A percentile compares a stretch with the other conserved stretches of the same genome.
Evolutionary conservation across 2,113 vertebrate genomes (phyloP).

Genomic region (Vireo altiloquus): DNA sequence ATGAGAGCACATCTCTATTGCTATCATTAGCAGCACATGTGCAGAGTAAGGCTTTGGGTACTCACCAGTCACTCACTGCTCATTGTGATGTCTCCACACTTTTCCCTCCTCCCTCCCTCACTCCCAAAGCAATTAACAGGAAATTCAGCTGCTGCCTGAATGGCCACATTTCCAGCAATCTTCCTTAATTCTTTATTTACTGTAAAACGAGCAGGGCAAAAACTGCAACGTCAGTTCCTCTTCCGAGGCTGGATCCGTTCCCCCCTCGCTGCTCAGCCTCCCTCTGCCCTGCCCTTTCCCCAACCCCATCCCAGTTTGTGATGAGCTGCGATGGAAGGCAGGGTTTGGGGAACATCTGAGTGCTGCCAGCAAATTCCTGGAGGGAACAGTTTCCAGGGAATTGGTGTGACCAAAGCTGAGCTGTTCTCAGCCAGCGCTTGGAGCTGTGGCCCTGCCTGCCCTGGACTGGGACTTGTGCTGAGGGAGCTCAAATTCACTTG

Average conservation of each 20-base stretch:
- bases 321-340: not conserved
- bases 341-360: not conserved
- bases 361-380: not conserved
- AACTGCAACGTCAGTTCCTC: not conserved
- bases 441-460: not conserved
- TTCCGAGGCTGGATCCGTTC: not conserved
- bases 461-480: not conserved
- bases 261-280: not conserved
- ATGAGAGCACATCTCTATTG: not conserved
- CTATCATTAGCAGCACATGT: not conserved
- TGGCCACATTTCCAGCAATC: conserved; percentile 34
- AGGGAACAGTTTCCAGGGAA: not conserved
- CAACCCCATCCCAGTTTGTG: not conserved
- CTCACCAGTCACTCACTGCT: not conserved
- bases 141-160: conserved; percentile 49
- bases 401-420: not conserved
- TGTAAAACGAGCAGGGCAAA: not conserved
- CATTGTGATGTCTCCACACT: not conserved
- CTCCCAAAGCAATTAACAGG: not conserved
- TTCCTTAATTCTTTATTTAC: conserved; percentile 42
- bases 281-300: not conserved
- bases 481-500: not conserved
- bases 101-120: not conserved
- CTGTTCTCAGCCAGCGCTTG: not conserved
- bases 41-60: not conserved